Conservation (phyloP, 1,140 invertebrate species). For the Frieseomelitta varia region DNA sequence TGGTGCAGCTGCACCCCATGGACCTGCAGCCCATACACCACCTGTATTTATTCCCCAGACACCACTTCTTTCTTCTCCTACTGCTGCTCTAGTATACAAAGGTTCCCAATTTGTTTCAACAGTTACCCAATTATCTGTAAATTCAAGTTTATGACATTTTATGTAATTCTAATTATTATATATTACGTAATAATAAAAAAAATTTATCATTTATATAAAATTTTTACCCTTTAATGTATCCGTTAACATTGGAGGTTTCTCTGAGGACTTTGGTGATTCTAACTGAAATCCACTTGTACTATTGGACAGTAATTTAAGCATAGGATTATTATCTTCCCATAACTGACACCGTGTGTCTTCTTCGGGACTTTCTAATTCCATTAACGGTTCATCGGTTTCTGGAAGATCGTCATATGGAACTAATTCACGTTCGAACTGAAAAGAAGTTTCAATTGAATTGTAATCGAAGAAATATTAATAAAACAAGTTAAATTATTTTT, state of each 20-base stretch:
- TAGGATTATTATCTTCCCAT: conserved; percentile 73
- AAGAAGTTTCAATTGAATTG: not conserved
- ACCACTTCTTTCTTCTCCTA: conserved; percentile 79
- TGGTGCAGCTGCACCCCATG: conserved; percentile 78
- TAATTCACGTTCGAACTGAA: conserved; percentile 76
- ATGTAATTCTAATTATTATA: not conserved
- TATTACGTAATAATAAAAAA: not conserved
- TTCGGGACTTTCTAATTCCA: conserved; percentile 77
- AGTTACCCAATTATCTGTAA: conserved; percentile 78
- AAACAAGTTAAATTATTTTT: not conserved
- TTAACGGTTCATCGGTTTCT: conserved; percentile 77
- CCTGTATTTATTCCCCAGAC: conserved; percentile 80
- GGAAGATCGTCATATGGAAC: conserved; percentile 80
- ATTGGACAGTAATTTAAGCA: conserved; percentile 66
- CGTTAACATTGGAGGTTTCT: conserved; percentile 64
- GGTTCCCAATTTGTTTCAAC: conserved; percentile 82
- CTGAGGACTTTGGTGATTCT: conserved; percentile 64
- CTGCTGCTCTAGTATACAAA: conserved; percentile 78
- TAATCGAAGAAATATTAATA: not conserved
- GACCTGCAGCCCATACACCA: conserved; percentile 79
- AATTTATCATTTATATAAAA: not conserved
- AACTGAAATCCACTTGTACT: conserved; percentile 58
- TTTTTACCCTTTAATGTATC: conserved; percentile 71
- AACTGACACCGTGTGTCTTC: conserved; percentile 70
- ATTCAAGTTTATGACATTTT: conserved; percentile 2